Evolutionary conservation across 2,113 vertebrate species (phyloP).

Genomic region (Neogobius melanostomus): DNA sequence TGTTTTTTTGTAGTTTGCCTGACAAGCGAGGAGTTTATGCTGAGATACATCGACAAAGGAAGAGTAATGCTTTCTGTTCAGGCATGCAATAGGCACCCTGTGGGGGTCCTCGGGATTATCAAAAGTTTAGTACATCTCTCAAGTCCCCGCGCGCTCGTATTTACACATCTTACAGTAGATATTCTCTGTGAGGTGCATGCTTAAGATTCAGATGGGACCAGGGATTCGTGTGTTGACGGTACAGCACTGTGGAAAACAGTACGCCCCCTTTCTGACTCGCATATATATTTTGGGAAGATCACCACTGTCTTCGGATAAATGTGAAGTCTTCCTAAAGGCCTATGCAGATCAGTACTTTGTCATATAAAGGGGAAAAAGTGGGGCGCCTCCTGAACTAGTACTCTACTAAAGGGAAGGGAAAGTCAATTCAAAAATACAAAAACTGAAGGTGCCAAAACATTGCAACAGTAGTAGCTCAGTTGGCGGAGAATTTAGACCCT

Average conservation of each 20-base stretch:
- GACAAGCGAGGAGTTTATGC: conserved; percentile 71
- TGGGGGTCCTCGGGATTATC: conserved; percentile 81
- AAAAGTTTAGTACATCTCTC: conserved; percentile 75
- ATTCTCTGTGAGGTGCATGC: conserved; percentile 34
- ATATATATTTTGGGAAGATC: neutral
- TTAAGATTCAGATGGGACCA: conserved; percentile 38
- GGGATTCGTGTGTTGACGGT: conserved; percentile 16
- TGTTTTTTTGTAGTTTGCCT: conserved; percentile 60
- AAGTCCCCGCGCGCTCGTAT: conserved; percentile 72
- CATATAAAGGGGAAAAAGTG: too few species aligned
- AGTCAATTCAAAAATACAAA: too few species aligned
- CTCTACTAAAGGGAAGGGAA: too few species aligned
- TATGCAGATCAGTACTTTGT: too few species aligned
- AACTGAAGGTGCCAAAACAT: too few species aligned
- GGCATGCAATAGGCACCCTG: conserved; percentile 90
- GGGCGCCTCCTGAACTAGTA: too few species aligned
- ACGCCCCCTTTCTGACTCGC: neutral
- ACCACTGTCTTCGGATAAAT: neutral
- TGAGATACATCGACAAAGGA: conserved; percentile 79
- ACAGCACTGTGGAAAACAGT: neutral
- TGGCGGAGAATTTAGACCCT: too few species aligned
- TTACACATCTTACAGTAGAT: conserved; percentile 81
- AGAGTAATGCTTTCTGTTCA: conserved; percentile 83
- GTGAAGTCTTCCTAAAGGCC: too few species aligned
- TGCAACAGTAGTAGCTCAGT: too few species aligned